A percentile compares a stretch with the other conserved stretches of the same genome.
phyloP scores from a whole-genome alignment of 2,797 vertebrate genomes.

The Gymnocypris eckloni region DNA sequence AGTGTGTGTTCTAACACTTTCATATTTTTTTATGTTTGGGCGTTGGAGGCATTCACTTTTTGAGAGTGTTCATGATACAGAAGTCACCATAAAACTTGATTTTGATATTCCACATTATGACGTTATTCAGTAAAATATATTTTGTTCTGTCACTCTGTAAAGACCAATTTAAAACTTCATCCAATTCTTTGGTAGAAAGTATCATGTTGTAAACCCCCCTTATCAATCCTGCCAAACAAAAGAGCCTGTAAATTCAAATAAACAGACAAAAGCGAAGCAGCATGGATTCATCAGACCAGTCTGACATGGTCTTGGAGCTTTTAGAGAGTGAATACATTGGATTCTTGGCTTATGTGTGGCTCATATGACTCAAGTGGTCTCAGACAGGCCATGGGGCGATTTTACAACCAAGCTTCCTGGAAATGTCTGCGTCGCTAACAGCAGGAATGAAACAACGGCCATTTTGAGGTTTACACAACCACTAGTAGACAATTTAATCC shows the following conservation, averaged over 20 bases:
- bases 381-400: conserved; percentile 17
- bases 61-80: background rate
- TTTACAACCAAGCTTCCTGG: conserved; percentile 45
- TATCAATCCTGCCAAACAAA: conserved; percentile 10
- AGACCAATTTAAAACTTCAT: background rate
- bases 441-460: background rate
- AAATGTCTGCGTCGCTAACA: conserved; percentile 25
- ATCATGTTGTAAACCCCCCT: conserved; percentile 1
- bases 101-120: background rate
- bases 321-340: background rate
- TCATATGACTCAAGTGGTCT: conserved; percentile 36
- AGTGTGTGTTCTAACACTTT: background rate
- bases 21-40: background rate
- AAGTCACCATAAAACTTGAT: background rate
- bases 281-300: background rate
- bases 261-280: conserved; percentile 5
- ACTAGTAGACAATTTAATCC: conserved; percentile 13
- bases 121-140: background rate
- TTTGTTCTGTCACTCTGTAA: conserved; percentile 9
- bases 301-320: conserved; percentile 16
- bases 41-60: background rate
- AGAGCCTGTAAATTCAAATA: background rate
- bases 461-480: conserved; percentile 28
- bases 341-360: background rate
- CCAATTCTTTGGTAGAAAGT: background rate